Evolutionary conservation across 2,113 vertebrate species (phyloP), one percentile per base, ranked within the genome.

Genomic region (Suricata suricatta): DNA sequence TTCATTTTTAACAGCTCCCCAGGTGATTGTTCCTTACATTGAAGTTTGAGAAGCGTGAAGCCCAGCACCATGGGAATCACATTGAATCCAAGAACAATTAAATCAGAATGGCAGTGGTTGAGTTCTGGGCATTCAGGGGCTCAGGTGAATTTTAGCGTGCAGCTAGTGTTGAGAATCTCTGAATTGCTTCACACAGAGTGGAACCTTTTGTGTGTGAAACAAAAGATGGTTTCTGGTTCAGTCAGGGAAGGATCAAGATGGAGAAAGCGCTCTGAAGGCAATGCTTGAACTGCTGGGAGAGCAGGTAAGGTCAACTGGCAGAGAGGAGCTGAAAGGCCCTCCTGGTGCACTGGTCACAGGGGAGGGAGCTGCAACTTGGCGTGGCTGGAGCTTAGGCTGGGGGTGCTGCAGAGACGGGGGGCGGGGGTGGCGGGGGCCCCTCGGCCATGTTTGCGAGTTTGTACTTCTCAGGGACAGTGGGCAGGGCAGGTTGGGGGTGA

Each of bases 11-110:
- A 57, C 93, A 77, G n/a, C 25, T 41, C 52, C 68, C 25, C 44
- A 60, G 52, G 88, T 82, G 25, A 64, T 77, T 87, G 74, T 29
- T 85, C 16, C n/a, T 89, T 69, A 92, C 25, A 33, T 72, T 93
- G 52, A 74, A 41, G 27, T 71, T 47, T 16, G 10, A 87, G 84
- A 91, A 57, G 50, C 71, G 21, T 3, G 9, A 76, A 90, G 16
- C n/a, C 6, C 60, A 21, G 27, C 0, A 31, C 14, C 27, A 54
- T n/a, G 44, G 92, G 52, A 94, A 94, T 66, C 35, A 23, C 81
- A 63, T 63, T 85, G 38, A 81, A 79, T 91, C 52, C 38, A 72
- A 50, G n/a, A 90, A 60, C 68, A 74, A 57, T 97, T 60, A 66
- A 93, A 77, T 86, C 33, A 64, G 86, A 96, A 86, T 69, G 38